Conservation (phyloP, 2,113 vertebrate genomes). For the Saccopteryx leptura region DNA sequence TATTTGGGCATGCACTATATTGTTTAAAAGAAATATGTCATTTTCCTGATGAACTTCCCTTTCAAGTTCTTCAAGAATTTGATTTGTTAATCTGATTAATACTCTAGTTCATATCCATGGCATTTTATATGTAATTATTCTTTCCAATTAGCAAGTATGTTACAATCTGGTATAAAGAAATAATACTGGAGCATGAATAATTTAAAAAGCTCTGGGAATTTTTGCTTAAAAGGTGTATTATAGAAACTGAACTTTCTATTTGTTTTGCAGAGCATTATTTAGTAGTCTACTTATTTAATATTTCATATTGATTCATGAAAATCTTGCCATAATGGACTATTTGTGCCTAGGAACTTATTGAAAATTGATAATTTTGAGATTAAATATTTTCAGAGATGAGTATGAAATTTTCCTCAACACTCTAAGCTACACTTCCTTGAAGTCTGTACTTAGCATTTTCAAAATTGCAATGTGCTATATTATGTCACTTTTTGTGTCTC, state of each 20-base stretch:
- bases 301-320: slow-evolving; percentile 58
- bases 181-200: background rate
- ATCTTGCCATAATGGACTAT: slow-evolving; percentile 52
- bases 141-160: slow-evolving; percentile 38
- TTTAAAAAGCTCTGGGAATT: background rate
- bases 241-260: slow-evolving; percentile 26
- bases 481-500: slow-evolving; percentile 85
- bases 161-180: background rate
- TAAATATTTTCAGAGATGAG: slow-evolving; percentile 59
- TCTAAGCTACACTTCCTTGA: slow-evolving; percentile 81
- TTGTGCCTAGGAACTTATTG: slow-evolving; percentile 10
- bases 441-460: slow-evolving; percentile 85
- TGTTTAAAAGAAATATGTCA: background rate
- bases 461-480: slow-evolving; percentile 85
- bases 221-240: background rate
- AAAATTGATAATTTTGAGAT: slow-evolving; percentile 59
- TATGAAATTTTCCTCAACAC: slow-evolving; percentile 41
- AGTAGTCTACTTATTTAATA: background rate
- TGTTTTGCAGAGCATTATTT: background rate
- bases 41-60: slow-evolving; percentile 10
- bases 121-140: background rate
- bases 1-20: background rate
- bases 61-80: background rate
- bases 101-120: background rate
- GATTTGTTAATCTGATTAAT: background rate